These are phyloP conservation scores for Apodemia duryi DNA, from an alignment of 2,888 invertebrate genomes.

Conservation along the genomic window DNA sequence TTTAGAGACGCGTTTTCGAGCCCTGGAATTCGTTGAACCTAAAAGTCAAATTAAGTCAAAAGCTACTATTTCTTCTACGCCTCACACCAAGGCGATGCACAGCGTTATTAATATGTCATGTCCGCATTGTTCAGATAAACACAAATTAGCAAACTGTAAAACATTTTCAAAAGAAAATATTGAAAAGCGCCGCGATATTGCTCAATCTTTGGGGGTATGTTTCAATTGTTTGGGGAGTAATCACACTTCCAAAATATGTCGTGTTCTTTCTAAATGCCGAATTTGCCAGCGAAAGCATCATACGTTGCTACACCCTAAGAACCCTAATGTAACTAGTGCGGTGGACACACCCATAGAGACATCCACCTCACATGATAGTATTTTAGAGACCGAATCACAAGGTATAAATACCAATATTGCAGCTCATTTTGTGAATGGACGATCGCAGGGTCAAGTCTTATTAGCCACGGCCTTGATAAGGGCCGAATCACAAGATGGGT, in stretches of 20 bases:
- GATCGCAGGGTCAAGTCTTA: neutral
- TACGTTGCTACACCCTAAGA: constrained; percentile 16
- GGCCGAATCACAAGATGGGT: neutral
- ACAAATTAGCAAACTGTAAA: constrained; percentile 1
- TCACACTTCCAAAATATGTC: constrained; percentile 15
- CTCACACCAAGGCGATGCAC: neutral
- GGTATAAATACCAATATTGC: neutral
- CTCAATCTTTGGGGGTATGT: constrained; percentile 5
- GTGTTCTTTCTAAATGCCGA: constrained; percentile 1
- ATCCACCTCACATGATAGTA: neutral
- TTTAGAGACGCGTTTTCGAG: constrained; percentile 23
- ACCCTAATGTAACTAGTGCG: neutral
- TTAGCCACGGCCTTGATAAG: neutral
- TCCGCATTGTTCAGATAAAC: constrained; percentile 2
- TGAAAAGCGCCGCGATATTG: neutral
- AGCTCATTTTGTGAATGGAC: neutral
- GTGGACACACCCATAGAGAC: neutral
- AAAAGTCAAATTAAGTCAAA: neutral
- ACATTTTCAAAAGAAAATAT: neutral
- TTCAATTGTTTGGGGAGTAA: constrained; percentile 15
- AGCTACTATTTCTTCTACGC: neutral
- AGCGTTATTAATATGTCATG: neutral
- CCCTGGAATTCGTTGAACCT: constrained; percentile 22
- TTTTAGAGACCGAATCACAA: neutral
- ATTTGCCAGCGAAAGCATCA: constrained; percentile 13